A percentile compares a stretch with the other conserved stretches of the same genome.
Conservation (phyloP, 2,888 invertebrate genomes). For the Lasioglossum villosulum region DNA sequence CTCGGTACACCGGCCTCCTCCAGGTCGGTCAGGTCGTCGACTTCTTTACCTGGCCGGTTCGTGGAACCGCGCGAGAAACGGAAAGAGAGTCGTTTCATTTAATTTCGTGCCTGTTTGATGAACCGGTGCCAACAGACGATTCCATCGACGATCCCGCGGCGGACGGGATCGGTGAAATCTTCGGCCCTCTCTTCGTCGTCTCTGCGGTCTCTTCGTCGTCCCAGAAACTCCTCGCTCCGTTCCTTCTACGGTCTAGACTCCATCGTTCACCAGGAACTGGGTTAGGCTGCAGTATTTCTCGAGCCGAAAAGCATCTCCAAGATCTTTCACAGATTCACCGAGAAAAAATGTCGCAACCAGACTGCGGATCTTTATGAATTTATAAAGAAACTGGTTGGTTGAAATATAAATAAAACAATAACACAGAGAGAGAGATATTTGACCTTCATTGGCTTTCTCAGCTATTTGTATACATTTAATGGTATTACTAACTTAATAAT, state of each 20-base stretch:
- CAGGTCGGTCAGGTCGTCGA: slow-evolving; percentile 77
- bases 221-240: background rate
- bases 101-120: slow-evolving; percentile 70
- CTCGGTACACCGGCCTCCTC: slow-evolving; percentile 57
- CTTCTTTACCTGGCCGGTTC: slow-evolving; percentile 74
- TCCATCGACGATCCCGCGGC: slow-evolving; percentile 25
- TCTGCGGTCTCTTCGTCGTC: background rate
- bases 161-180: slow-evolving; percentile 14
- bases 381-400: too few species aligned
- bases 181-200: background rate
- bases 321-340: too few species aligned
- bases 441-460: too few species aligned
- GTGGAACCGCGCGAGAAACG: slow-evolving; percentile 72
- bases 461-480: too few species aligned
- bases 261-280: background rate
- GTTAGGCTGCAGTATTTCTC: background rate
- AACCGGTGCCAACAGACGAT: slow-evolving; percentile 41
- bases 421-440: too few species aligned
- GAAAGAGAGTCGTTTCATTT: slow-evolving; percentile 75
- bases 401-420: too few species aligned
- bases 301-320: background rate
- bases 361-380: too few species aligned
- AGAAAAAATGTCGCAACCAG: too few species aligned
- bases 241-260: background rate
- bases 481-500: too few species aligned